phyloP scores from a whole-genome alignment of 1,140 invertebrate species.

The Fopius arisanus region DNA sequence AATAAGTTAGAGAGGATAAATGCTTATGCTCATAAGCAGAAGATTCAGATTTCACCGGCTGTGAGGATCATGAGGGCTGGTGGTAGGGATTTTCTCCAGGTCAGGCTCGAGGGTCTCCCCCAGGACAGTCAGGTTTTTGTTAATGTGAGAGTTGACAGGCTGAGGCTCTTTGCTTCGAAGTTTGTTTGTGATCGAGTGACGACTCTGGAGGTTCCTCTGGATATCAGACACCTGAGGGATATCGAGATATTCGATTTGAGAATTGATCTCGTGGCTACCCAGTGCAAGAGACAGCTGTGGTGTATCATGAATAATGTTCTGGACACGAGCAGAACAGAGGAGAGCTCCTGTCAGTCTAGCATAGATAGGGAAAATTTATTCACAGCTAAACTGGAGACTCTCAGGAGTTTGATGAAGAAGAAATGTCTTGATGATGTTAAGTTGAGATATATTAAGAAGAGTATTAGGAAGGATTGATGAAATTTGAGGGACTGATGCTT shows the following conservation, averaged over 20 bases:
- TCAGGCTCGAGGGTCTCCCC: slow-evolving; percentile 47
- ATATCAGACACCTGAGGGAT: slow-evolving; percentile 20
- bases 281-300: slow-evolving; percentile 44
- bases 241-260: slow-evolving; percentile 26
- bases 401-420: slow-evolving; percentile 38
- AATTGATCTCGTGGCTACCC: slow-evolving; percentile 49
- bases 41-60: slow-evolving; percentile 37
- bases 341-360: slow-evolving; percentile 26
- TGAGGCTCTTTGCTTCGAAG: slow-evolving; percentile 46
- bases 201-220: slow-evolving; percentile 42
- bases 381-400: slow-evolving; percentile 43
- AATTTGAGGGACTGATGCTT: background rate
- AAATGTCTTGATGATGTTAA: slow-evolving; percentile 42
- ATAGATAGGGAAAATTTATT: slow-evolving; percentile 44
- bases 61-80: slow-evolving; percentile 40
- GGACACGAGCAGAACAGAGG: slow-evolving; percentile 33
- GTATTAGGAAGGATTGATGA: slow-evolving; percentile 47
- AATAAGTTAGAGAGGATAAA: slow-evolving; percentile 51
- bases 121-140: slow-evolving; percentile 41
- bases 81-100: slow-evolving; percentile 37
- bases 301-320: slow-evolving; percentile 50
- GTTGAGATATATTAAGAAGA: slow-evolving; percentile 47
- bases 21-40: slow-evolving; percentile 46
- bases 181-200: slow-evolving; percentile 40
- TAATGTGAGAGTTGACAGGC: slow-evolving; percentile 34